A percentile compares a stretch with the other conserved stretches of the same genome.
phyloP scores from a whole-genome alignment of 2,888 invertebrate genomes.

The Microplitis deprimator region DNA sequence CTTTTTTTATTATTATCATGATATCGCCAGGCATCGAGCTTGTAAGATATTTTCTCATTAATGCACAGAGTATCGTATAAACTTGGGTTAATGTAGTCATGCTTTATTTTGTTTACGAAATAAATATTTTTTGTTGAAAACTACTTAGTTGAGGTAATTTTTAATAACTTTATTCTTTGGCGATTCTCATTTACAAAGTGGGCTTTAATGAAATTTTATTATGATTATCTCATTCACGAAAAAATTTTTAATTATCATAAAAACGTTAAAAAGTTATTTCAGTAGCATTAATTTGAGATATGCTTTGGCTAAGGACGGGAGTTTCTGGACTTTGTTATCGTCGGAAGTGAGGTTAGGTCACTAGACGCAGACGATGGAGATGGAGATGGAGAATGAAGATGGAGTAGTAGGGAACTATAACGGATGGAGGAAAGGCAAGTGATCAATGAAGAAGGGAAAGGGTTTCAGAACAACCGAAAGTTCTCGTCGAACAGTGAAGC shows the following conservation, averaged over 20 bases:
- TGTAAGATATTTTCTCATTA: not conserved
- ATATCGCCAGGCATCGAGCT: too few species aligned
- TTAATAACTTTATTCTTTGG: too few species aligned
- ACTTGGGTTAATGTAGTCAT: not conserved
- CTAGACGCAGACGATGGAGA: slow-evolving; percentile 44
- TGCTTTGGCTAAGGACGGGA: slow-evolving; percentile 41
- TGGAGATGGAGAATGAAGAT: slow-evolving; percentile 24
- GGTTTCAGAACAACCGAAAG: slow-evolving; percentile 24
- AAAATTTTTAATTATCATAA: not conserved
- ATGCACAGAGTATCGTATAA: not conserved
- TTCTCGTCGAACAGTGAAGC: slow-evolving; percentile 59
- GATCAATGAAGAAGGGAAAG: slow-evolving; percentile 22
- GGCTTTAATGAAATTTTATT: not conserved
- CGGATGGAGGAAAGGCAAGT: slow-evolving; percentile 47
- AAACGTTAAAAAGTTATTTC: not conserved
- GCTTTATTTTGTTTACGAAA: too few species aligned
- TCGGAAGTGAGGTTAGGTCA: slow-evolving; percentile 29
- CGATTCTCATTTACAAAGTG: not conserved
- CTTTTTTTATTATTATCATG: too few species aligned
- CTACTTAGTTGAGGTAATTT: too few species aligned
- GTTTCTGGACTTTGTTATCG: slow-evolving; percentile 62
- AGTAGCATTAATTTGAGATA: not conserved
- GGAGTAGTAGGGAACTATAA: not conserved
- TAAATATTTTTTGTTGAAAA: too few species aligned
- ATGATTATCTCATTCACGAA: not conserved